Evolutionary conservation across 2,797 vertebrate genomes (phyloP), one percentile per base, ranked within the genome.

Genomic region (Myotis daubentonii): DNA sequence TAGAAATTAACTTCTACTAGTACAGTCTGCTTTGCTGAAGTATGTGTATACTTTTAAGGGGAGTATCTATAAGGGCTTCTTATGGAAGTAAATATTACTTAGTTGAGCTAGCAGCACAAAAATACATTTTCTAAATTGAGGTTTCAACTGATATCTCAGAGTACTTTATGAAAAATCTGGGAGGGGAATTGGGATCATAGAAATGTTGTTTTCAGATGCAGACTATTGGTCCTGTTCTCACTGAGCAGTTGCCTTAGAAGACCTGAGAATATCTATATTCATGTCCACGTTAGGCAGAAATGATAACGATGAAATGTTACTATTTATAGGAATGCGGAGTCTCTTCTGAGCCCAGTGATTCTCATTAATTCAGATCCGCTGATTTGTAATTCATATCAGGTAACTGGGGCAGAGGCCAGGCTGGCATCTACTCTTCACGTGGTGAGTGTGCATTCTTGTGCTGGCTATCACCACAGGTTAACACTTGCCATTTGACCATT

Each of bases 211-310:
- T 88, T 94, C 70, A 68, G 20, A 71, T 74, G 76, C 44, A 87
- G 80, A 57, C 60, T 51, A 17, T 36, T 33, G 44, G 82, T 66
- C 51, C 83, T 74, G 47, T 89, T 33, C 49, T 83, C 79, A 6
- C 10, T 20, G 33, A 79, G 57, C 65, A 25, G n/a, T 78, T 90
- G 92, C 93, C 90, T 90, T 33, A 51, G 94, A 92, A 83, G 85
- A 76, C n/a, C 55, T 1, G 81, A 71, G 49, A 53, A 41, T 51
- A 87, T 92, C 28, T 87, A n/a, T 55, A 90, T 74, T 55, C 85
- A 65, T 5, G 85, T 84, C 85, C 70, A 71, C 70, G 93, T 62
- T 76, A 10, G 72, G 87, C 84, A 84, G 94, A 89, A 79, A 79
- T 65, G 55, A 90, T 60, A 38, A 51, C 30, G 78, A 87, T 33